Percentiles rank a stretch among this genome's conserved stretches.
Evolutionary conservation across 2,113 vertebrate species (phyloP).

Genomic region (Pterocles burchelli): DNA sequence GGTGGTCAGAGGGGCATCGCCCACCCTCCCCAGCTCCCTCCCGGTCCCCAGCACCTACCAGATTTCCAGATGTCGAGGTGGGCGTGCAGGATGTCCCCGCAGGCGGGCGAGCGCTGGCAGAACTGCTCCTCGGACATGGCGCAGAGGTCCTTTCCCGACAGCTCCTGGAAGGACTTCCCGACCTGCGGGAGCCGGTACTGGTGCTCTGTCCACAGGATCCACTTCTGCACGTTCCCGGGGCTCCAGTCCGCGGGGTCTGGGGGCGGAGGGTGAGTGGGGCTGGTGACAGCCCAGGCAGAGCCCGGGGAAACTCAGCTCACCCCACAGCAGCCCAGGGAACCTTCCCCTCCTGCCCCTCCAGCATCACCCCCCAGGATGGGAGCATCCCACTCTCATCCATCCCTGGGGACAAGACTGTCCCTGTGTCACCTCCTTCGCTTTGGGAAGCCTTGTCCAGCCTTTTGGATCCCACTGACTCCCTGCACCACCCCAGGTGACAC

Average conservation of each 20-base stretch:
- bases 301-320: not conserved
- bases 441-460: not conserved
- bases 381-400: no score
- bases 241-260: slow-evolving; percentile 93
- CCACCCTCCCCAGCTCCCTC: not conserved
- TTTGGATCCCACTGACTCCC: not conserved
- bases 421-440: not conserved
- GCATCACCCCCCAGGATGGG: not conserved
- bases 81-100: slow-evolving; percentile 91
- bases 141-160: slow-evolving; percentile 91
- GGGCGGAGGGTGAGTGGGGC: not conserved
- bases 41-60: slow-evolving; percentile 59
- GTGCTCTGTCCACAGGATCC: slow-evolving; percentile 97
- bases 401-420: not conserved
- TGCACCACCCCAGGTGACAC: not conserved
- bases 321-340: not conserved
- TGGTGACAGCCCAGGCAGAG: not conserved
- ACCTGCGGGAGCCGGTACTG: slow-evolving; percentile 91
- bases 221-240: slow-evolving; percentile 92
- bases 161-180: slow-evolving; percentile 91
- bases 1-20: not conserved
- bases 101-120: slow-evolving; percentile 86
- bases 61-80: slow-evolving; percentile 99
- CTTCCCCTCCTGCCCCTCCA: not conserved
- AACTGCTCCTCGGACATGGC: slow-evolving; percentile 94